phyloP scores from a whole-genome alignment of 2,113 vertebrate genomes.

The Platycercus adscitus region DNA sequence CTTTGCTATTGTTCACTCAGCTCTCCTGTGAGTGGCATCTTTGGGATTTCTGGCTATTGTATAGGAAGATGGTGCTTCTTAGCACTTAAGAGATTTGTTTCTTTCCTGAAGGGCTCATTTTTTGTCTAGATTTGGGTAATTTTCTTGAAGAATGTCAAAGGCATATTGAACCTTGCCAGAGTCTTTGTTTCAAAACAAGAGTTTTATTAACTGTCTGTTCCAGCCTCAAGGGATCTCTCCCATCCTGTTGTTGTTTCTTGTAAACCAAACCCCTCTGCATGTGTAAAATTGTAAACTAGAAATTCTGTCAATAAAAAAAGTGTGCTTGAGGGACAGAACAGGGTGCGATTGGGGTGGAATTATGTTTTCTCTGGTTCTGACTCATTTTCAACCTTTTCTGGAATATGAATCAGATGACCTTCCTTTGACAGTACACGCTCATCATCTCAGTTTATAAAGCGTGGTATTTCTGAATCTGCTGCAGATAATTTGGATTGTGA shows the following conservation, averaged over 20 bases:
- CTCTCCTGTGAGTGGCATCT: background rate
- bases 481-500: conserved; percentile 43
- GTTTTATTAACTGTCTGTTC: background rate
- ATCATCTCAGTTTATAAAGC: conserved; percentile 29
- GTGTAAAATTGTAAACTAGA: background rate
- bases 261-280: background rate
- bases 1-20: background rate
- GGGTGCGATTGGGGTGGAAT: background rate
- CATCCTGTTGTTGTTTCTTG: background rate
- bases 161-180: background rate
- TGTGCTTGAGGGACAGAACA: background rate
- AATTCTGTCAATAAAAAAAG: background rate
- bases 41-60: background rate
- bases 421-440: conserved; percentile 20
- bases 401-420: conserved; percentile 54
- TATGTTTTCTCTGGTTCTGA: conserved; percentile 49
- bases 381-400: conserved; percentile 58
- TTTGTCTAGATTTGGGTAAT: background rate
- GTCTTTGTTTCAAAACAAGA: background rate
- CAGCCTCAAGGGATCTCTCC: background rate
- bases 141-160: background rate
- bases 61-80: background rate
- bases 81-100: background rate
- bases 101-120: background rate
- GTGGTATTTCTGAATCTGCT: conserved; percentile 31